Base-by-base conservation (phyloP, 1,140 invertebrate genomes). In the Zelostemma sp. region DNA sequence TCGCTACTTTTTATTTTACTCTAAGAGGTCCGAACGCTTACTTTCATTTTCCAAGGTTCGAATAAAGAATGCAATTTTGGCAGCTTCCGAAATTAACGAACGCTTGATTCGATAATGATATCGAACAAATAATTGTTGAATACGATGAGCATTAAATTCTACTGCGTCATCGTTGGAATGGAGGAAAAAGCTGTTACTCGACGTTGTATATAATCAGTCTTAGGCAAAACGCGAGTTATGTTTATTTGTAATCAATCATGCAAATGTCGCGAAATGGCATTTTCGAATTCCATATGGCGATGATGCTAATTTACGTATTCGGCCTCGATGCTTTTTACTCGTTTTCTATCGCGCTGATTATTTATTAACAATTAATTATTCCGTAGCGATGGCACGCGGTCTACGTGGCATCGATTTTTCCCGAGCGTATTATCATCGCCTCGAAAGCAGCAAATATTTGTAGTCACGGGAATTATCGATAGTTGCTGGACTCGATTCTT, bases 201-300 rank as follows among this genome's bases (percentile, higher is more conserved):
- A 31, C 46, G 16, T 43, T 45, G 46, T n/a, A n/a, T 15, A 31
- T 57, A 64, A 65, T 61, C 35, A 63, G 46, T 47, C 58, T 66
- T 56, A 57, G 49, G 56, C 63, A 68, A 73, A 72, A 67, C 72
- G 46, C 68, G 62, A 58, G 61, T 70, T 43, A 47, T 60, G 70
- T 73, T 77, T 70, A 68, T 65, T 69, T 54, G 75, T 73, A 80
- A 82, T 83, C 79, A 83, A 82, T 82, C 81, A 83, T 82, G 81
- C 77, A 83, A 82, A 81, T 81, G 72, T 70, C 64, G 65, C 75
- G 75, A 73, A 74, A 75, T 75, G 74, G 71, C 60, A 76, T 72
- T 80, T 77, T 67, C 73, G 66, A 75, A 81, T 80, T 69, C 76
- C 73, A 73, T 80, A 82, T 80, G 78, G 74, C 77, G 77, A 76